Evolutionary conservation across 2,888 invertebrate genomes (phyloP).

Genomic region (Stratiomys singularior): DNA sequence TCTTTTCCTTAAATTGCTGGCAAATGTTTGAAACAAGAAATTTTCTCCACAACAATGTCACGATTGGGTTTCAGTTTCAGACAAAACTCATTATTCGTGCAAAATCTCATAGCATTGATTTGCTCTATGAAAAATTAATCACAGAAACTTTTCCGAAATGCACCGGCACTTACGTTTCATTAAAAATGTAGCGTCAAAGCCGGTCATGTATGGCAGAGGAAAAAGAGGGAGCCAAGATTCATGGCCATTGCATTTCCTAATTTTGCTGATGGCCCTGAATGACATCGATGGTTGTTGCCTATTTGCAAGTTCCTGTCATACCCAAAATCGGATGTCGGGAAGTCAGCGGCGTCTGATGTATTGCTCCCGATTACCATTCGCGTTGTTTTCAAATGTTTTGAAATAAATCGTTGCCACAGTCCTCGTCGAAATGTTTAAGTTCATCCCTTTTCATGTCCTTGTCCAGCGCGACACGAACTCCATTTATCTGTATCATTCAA

Average conservation of each 20-base stretch:
- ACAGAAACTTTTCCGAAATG: background rate
- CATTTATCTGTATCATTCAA: slow-evolving; percentile 32
- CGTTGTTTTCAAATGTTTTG: slow-evolving; percentile 21
- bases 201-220: background rate
- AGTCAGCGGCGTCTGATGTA: slow-evolving; percentile 21
- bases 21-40: no score
- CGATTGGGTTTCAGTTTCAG: no score
- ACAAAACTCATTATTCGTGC: no score
- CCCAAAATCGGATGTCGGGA: background rate
- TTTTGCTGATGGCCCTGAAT: background rate
- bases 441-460: slow-evolving; percentile 39
- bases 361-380: slow-evolving; percentile 38
- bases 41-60: no score
- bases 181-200: slow-evolving; percentile 27
- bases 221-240: background rate
- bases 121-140: slow-evolving; percentile 12
- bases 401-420: slow-evolving; percentile 16
- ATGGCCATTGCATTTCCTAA: slow-evolving; percentile 35
- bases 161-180: slow-evolving; percentile 28
- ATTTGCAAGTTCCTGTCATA: background rate
- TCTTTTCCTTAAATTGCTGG: no score
- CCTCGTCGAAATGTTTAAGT: slow-evolving; percentile 22
- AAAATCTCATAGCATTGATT: slow-evolving; percentile 19
- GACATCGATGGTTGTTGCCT: background rate
- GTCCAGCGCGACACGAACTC: slow-evolving; percentile 16